Base-by-base conservation (phyloP, 2,888 invertebrate genomes). In the Drosophila nr. perissopoda region DNA sequence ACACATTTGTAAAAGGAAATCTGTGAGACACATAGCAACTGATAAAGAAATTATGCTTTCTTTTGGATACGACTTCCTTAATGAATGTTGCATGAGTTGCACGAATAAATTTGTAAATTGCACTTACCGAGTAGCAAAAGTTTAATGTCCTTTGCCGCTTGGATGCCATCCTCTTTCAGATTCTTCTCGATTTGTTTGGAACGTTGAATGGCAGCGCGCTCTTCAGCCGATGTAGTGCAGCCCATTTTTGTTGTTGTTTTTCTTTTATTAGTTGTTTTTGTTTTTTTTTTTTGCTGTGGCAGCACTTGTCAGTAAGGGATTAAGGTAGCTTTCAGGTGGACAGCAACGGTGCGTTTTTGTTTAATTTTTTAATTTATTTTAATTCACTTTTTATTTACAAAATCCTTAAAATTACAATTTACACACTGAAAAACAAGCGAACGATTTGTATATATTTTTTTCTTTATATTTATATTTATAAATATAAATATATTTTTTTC, bases 161-260 rank as follows among this genome's bases (percentile, higher is more conserved):
- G 98, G 91, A 99, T 96, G 84, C 99, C 99, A 94, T 99, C 99
- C 94, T 99, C 99, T 94, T 99, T 99, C 90, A 99, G 95, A 94
- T 98, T 97, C 94, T 97, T 98, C 94, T 99, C 99, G 93, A 99
- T 99, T 94, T 97, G 97, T 94, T 98, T 97, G 94, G 97, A 98
- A 94, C 99, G 96, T 94, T 99, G 99, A 93, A 98, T 96, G 92
- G 99, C 99, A 93, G 98, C 98, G 94, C 99, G 96, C 95, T 99
- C 99, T 94, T 99, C 99, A 91, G 99, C 99, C 94, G 99, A 99
- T 96, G 99, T 98, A 93, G 99, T 98, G 95, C 99, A 99, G 94
- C 99, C 99, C 99, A 99, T 99, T 94, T 45, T 91, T 92, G 70
- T 90, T 65, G n/a, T 59, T 68, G 33, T 59, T 52, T 10, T 33